These are phyloP conservation scores for Aphaenogaster floridana DNA, from an alignment of 1,140 invertebrate genomes.

Conservation along the genomic window DNA sequence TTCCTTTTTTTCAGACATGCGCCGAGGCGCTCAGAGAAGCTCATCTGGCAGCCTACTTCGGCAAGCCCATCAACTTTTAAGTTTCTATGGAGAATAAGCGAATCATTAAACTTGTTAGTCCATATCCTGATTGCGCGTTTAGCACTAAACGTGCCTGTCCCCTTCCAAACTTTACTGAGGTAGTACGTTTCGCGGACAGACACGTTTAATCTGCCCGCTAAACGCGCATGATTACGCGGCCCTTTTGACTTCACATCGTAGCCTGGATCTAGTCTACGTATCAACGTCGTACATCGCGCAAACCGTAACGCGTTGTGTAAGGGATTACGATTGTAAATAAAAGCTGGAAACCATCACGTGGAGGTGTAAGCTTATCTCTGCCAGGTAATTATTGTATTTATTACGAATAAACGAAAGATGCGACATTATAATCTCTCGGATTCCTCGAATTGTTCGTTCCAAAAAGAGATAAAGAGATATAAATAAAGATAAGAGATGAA, in stretches of 20 bases:
- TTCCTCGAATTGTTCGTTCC: not conserved
- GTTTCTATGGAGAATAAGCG: slow-evolving; percentile 16
- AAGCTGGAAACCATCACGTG: slow-evolving; percentile 74
- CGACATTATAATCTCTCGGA: not conserved
- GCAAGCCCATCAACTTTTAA: slow-evolving; percentile 99
- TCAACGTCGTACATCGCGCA: slow-evolving; percentile 71
- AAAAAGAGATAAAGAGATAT: not conserved
- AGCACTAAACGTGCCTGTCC: slow-evolving; percentile 45
- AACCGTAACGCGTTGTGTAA: slow-evolving; percentile 50
- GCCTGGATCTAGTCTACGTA: slow-evolving; percentile 80
- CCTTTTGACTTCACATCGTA: slow-evolving; percentile 77
- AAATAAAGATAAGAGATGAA: not conserved
- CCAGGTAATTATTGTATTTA: slow-evolving; percentile 83
- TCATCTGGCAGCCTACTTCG: slow-evolving; percentile 97
- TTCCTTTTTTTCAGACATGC: slow-evolving; percentile 92
- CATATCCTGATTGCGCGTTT: not conserved
- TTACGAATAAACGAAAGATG: slow-evolving; percentile 81
- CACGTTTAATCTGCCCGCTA: not conserved
- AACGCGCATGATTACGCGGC: slow-evolving; percentile 44
- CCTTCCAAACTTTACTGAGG: not conserved
- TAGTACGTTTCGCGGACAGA: not conserved
- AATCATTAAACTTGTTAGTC: slow-evolving; percentile 15
- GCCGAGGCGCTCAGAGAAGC: slow-evolving; percentile 99
- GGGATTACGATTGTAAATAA: slow-evolving; percentile 77
- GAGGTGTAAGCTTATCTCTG: slow-evolving; percentile 76